Conservation (phyloP, 2,113 vertebrate genomes). For the Calidris pygmaea region DNA sequence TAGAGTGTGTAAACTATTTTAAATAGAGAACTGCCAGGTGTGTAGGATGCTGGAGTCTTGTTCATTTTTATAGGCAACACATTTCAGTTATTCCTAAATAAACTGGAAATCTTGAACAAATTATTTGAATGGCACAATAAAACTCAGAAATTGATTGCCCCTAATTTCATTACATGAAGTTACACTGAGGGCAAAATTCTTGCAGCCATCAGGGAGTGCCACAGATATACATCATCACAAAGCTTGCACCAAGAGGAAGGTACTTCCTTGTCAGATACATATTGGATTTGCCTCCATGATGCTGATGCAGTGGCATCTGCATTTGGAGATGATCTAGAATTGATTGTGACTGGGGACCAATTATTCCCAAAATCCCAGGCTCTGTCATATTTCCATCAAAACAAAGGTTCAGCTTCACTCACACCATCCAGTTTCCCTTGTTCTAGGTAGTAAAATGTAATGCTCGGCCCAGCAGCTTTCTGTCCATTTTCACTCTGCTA, state of each 20-base stretch:
- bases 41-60: neutral
- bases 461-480: neutral
- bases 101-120: neutral
- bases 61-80: neutral
- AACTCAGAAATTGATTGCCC: neutral
- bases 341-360: neutral
- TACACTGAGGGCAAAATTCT: neutral
- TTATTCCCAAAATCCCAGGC: neutral
- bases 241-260: neutral
- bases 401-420: neutral
- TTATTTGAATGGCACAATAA: neutral
- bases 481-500: neutral
- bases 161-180: neutral
- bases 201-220: neutral
- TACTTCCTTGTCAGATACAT: neutral
- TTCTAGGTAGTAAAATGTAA: neutral
- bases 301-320: neutral
- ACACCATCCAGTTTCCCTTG: neutral
- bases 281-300: neutral
- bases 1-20: neutral
- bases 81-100: neutral
- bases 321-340: neutral
- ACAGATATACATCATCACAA: neutral
- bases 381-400: rapidly evolving
- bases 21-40: neutral